Evolutionary conservation across 2,113 vertebrate species (phyloP).

Genomic region (Austrofundulus limnaeus): DNA sequence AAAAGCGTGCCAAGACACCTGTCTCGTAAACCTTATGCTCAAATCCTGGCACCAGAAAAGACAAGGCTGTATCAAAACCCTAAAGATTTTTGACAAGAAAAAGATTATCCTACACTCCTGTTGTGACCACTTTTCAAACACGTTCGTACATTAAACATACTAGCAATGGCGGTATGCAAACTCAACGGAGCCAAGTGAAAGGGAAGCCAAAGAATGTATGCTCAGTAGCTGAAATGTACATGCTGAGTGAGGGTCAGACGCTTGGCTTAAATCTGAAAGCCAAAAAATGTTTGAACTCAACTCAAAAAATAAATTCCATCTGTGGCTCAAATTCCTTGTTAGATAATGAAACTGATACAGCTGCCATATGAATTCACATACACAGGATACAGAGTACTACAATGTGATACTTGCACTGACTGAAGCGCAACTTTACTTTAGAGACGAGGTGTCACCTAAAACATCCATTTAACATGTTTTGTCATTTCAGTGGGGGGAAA

Average conservation of each 20-base stretch:
- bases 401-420: slow-evolving; percentile 1
- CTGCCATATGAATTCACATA: slow-evolving; percentile 12
- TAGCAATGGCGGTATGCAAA: slow-evolving; percentile 39
- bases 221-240: slow-evolving; percentile 58
- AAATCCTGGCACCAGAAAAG: slow-evolving; percentile 28
- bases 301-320: slow-evolving; percentile 44
- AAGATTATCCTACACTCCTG: slow-evolving; percentile 20
- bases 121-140: slow-evolving; percentile 23
- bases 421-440: slow-evolving; percentile 11
- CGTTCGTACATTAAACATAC: slow-evolving; percentile 29
- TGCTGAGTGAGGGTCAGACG: slow-evolving; percentile 56
- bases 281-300: slow-evolving; percentile 49
- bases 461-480: slow-evolving; percentile 8
- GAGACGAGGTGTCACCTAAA: slow-evolving; percentile 6
- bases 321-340: slow-evolving; percentile 21
- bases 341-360: slow-evolving; percentile 35
- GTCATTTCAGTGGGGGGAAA: slow-evolving; percentile 12
- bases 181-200: slow-evolving; percentile 62
- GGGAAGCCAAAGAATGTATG: slow-evolving; percentile 69
- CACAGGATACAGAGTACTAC: slow-evolving; percentile 19
- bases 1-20: slow-evolving; percentile 67
- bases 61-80: slow-evolving; percentile 21
- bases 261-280: slow-evolving; percentile 43
- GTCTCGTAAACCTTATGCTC: slow-evolving; percentile 57
- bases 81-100: slow-evolving; percentile 1